phyloP scores from a whole-genome alignment of 2,888 invertebrate genomes.

The Lymantria dispar region DNA sequence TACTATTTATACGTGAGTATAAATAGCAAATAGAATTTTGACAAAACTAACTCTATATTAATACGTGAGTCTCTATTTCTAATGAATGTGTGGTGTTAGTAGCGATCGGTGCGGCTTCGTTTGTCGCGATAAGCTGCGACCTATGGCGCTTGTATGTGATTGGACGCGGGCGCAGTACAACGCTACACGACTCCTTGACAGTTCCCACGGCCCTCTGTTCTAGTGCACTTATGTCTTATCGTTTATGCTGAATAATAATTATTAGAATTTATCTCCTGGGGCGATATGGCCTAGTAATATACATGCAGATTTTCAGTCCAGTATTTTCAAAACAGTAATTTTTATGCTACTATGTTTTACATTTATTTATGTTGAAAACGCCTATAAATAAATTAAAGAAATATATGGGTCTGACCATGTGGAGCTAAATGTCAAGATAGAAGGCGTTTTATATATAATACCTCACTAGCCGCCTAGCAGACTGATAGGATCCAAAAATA shows the following conservation, averaged over 20 bases:
- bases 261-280: background rate
- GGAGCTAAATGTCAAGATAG: no score
- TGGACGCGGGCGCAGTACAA: conserved; percentile 27
- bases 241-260: background rate
- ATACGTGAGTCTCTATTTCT: background rate
- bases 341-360: no score
- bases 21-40: no score
- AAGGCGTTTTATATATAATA: no score
- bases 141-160: conserved; percentile 16
- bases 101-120: conserved; percentile 17
- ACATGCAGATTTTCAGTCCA: background rate
- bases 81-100: conserved; percentile 10
- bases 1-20: no score
- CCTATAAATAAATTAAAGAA: no score
- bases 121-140: conserved; percentile 36
- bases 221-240: background rate
- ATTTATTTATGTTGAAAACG: no score
- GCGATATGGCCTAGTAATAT: background rate
- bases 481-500: no score
- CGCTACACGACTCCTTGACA: conserved; percentile 25
- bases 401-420: no score
- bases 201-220: conserved; percentile 4
- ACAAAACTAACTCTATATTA: no score
- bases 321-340: no score
- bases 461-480: no score